A percentile compares a stretch with the other conserved stretches of the same genome.
Conservation (phyloP, 1,140 invertebrate species). For the Cataglyphis hispanica region DNA sequence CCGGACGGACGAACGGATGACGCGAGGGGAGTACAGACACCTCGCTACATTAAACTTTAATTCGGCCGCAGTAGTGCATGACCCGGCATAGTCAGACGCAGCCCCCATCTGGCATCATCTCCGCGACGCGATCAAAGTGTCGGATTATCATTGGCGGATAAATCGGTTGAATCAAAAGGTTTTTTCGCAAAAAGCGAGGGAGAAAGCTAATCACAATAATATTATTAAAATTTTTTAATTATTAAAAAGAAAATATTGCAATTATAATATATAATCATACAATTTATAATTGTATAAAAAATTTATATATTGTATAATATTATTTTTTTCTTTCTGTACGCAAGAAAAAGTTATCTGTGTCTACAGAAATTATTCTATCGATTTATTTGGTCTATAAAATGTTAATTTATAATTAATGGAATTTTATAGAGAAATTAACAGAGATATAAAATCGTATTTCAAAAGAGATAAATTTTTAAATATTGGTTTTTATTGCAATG, state of each 20-base stretch:
- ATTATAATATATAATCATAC: neutral
- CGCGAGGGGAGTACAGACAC: conserved; percentile 60
- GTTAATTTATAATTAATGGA: neutral
- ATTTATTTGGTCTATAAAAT: no score
- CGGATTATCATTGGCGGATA: neutral
- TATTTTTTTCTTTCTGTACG: neutral
- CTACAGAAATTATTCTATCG: neutral
- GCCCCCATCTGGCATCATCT: conserved; percentile 67
- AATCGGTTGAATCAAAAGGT: neutral
- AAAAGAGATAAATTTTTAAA: neutral
- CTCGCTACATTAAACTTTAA: conserved; percentile 71
- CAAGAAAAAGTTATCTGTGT: neutral
- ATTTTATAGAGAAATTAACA: neutral
- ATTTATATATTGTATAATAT: neutral
- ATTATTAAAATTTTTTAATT: neutral
- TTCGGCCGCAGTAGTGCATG: conserved; percentile 74
- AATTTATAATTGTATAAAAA: neutral
- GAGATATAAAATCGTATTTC: neutral
- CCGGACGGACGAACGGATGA: conserved; percentile 27
- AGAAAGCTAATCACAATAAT: neutral
- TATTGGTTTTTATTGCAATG: neutral
- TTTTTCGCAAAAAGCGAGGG: neutral
- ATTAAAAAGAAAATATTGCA: neutral
- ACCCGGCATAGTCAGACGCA: conserved; percentile 58
- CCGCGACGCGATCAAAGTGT: neutral